Percentiles rank a stretch among this genome's conserved stretches.
Conservation (phyloP, 2,888 invertebrate genomes). For the Noctuana brunneofusca region DNA sequence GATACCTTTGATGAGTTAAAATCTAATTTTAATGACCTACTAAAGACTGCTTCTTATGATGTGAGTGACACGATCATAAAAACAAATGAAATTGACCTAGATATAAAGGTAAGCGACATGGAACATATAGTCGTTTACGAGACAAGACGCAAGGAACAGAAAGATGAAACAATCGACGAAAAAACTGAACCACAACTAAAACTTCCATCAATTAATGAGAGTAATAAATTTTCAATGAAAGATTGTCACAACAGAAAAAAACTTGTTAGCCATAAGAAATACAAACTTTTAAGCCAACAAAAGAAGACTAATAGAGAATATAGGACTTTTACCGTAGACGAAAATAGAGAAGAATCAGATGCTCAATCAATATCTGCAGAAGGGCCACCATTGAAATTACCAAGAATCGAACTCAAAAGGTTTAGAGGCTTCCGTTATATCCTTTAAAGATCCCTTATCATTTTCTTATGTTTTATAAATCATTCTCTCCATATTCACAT, state of each 20-base stretch:
- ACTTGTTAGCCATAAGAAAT: constrained; percentile 57
- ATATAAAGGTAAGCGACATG: constrained; percentile 61
- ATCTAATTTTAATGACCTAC: constrained; percentile 61
- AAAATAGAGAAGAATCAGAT: constrained; percentile 60
- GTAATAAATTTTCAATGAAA: constrained; percentile 57
- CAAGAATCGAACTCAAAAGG: constrained; percentile 73
- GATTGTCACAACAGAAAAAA: constrained; percentile 53
- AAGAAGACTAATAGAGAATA: constrained; percentile 57
- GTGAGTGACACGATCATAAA: constrained; percentile 40
- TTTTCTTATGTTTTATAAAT: background rate
- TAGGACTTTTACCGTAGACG: constrained; percentile 65
- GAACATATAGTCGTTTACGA: constrained; percentile 73
- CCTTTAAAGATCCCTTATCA: background rate
- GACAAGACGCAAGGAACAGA: constrained; percentile 56
- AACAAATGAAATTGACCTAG: constrained; percentile 40
- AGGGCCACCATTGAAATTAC: constrained; percentile 72
- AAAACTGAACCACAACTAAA: constrained; percentile 49
- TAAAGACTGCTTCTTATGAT: constrained; percentile 52
- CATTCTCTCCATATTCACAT: too few species aligned
- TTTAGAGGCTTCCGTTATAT: constrained; percentile 41
- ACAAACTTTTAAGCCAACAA: constrained; percentile 60
- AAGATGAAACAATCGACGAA: constrained; percentile 37
- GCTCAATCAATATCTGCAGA: constrained; percentile 60
- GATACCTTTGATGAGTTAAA: constrained; percentile 66
- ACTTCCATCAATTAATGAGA: constrained; percentile 65